Evolutionary conservation across 2,113 vertebrate genomes (phyloP).

Genomic region (Haemorhous mexicanus): DNA sequence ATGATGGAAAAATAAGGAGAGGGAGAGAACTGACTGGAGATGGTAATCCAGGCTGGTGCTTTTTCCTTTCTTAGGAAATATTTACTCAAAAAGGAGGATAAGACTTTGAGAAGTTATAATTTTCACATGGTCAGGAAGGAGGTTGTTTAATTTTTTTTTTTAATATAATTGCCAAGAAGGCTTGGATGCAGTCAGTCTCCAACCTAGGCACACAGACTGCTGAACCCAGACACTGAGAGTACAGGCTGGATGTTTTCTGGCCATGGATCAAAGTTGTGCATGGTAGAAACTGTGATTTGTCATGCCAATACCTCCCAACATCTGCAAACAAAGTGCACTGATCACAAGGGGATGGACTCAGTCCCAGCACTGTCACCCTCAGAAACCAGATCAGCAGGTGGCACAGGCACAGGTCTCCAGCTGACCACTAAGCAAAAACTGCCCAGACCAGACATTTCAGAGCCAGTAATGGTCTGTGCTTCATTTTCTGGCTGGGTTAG

Average conservation of each 20-base stretch:
- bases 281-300: not conserved
- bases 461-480: not conserved
- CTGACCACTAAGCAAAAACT: not conserved
- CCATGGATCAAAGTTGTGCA: not conserved
- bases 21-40: not conserved
- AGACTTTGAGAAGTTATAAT: not conserved
- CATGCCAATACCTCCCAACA: not conserved
- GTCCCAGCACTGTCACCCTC: not conserved
- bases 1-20: not conserved
- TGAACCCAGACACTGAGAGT: not conserved
- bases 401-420: not conserved
- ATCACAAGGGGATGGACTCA: not conserved
- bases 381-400: not conserved
- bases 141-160: not conserved
- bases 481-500: conserved; percentile 17
- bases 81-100: not conserved
- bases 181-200: not conserved
- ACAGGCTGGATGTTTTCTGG: not conserved
- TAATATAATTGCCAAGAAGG: not conserved
- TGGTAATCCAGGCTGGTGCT: not conserved
- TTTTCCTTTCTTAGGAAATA: not conserved
- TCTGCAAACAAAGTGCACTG: not conserved
- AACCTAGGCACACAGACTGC: not conserved
- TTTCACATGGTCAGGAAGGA: not conserved
- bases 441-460: not conserved